Conservation (phyloP, 92 coral and sea anemone genomes). For the Micromussa lordhowensis region DNA sequence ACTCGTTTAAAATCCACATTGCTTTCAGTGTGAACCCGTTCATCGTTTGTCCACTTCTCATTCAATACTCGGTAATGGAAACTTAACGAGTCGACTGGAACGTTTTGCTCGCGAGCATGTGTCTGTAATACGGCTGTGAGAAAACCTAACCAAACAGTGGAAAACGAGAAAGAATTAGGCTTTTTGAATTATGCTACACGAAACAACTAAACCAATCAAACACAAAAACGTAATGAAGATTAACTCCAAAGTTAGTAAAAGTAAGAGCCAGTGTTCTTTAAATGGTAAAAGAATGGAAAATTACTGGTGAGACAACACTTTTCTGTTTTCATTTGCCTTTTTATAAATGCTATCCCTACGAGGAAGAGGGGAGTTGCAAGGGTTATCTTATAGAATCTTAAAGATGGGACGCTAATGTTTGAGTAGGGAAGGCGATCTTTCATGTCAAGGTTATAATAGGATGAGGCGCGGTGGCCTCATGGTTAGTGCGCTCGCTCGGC, state of each 20-base stretch:
- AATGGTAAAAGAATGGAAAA: no score
- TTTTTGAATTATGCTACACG: background rate
- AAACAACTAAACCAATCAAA: background rate
- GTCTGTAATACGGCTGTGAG: constrained; percentile 93
- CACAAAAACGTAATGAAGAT: background rate
- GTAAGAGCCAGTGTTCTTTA: no score
- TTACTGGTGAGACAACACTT: no score
- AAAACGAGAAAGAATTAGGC: background rate
- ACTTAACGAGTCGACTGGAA: constrained; percentile 90
- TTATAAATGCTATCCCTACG: no score
- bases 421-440: no score
- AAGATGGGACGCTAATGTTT: no score
- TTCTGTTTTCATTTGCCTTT: background rate
- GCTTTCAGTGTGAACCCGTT: constrained; percentile 67
- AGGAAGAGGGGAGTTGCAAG: no score
- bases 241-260: no score
- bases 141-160: constrained; percentile 67
- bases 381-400: no score
- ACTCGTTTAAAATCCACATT: constrained; percentile 77
- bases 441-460: no score
- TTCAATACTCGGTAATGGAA: constrained; percentile 80
- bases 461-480: no score
- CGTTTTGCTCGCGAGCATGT: constrained; percentile 81
- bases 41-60: constrained; percentile 80
- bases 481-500: no score